These are phyloP conservation scores for Oceanodroma tethys DNA, from an alignment of 2,113 vertebrate species.

Conservation along the genomic window DNA sequence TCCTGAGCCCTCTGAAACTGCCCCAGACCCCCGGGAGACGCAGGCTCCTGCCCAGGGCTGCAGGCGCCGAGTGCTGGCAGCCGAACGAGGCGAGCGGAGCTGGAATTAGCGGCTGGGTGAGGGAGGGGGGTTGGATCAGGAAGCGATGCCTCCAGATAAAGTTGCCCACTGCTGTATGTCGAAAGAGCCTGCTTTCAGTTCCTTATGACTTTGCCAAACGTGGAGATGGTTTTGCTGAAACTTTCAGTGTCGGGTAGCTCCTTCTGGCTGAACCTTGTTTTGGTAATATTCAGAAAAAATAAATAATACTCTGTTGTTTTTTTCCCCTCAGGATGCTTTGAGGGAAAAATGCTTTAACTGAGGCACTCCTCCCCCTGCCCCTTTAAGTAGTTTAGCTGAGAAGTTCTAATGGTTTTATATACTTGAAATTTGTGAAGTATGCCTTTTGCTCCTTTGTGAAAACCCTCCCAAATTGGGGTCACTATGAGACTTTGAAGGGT, in stretches of 20 bases:
- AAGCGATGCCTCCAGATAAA: not conserved
- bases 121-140: not conserved
- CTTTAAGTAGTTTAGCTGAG: not conserved
- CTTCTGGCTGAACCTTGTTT: not conserved
- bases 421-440: not conserved
- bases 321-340: not conserved
- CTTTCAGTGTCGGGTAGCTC: not conserved
- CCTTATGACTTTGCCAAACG: not conserved
- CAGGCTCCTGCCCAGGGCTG: not conserved
- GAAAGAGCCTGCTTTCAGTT: not conserved
- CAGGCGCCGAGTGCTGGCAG: not conserved
- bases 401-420: not conserved
- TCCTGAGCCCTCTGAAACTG: not conserved
- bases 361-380: accelerated
- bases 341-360: not conserved
- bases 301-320: not conserved
- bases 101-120: not conserved
- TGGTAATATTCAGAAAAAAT: not conserved
- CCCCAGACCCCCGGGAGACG: accelerated
- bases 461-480: not conserved
- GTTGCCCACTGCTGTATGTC: accelerated
- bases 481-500: not conserved
- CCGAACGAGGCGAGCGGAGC: accelerated
- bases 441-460: not conserved
- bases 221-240: not conserved